Evolutionary conservation across 2,888 invertebrate genomes (phyloP), one percentile per base, ranked within the genome.

Genomic region (Idaea dimidiata): DNA sequence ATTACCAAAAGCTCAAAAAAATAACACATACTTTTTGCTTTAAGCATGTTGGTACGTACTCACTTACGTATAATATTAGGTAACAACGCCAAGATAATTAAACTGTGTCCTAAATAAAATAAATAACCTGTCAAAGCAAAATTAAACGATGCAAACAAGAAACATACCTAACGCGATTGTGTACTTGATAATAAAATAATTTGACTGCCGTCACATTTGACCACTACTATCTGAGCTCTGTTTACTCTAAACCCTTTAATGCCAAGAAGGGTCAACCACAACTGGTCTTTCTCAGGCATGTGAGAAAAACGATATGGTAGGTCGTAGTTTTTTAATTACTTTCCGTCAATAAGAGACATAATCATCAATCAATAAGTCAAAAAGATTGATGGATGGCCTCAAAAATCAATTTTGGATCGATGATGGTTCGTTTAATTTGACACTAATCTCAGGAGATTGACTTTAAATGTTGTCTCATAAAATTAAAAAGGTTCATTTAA

Each of bases 361-460:
- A 82, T 87, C 88, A 91, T 91, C 83, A 90, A 91, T 91, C 91
- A 90, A 88, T 83, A 81, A 89, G 85, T 89, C 88, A 84, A 78
- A 77, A 73, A 86, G 89, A 91, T 88, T 91, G 87, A 92, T 92
- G 85, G 83, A 88, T 82, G 84, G 74, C 75, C 79, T 65, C 78
- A 81, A 83, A 86, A 91, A 89, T 87, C 88, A 89, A 89, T 90
- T 87, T 83, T 71, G 79, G 78, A 72, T 75, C 82, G 87, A 88
- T 89, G 88, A 86, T 86, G 83, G 86, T 88, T 86, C 82, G 80
- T 79, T 78, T 90, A 91, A 91, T 91, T 85, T 90, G 91, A 92
- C 91, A 86, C 82, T 91, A 91, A 91, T 84, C 83, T 84, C 77
- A 73, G 78, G 73, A 76, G 76, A 84, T 66, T 61, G 59, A 56